phyloP scores from a whole-genome alignment of 2,113 vertebrate species.

The Carassius carassius region DNA sequence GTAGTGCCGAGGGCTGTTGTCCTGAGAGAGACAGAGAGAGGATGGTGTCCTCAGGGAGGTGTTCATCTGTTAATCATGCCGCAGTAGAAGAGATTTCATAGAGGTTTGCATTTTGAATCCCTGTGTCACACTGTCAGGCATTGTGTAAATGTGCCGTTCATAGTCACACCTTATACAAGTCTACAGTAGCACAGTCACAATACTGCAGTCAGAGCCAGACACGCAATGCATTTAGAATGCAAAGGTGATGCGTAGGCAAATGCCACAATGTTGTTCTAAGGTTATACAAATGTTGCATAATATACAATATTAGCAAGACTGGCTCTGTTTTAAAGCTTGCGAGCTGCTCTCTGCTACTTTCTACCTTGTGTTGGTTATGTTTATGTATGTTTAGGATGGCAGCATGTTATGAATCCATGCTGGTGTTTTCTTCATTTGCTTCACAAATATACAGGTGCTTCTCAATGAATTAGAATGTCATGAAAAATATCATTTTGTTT shows the following conservation, averaged over 20 bases:
- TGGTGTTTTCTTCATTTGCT: neutral
- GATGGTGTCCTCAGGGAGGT: neutral
- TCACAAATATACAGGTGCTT: too few relatives aligned
- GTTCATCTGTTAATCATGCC: constrained; percentile 1
- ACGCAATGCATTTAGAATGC: neutral
- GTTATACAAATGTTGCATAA: neutral
- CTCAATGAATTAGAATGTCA: too few relatives aligned
- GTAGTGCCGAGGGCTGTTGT: constrained; percentile 36
- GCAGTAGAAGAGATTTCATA: neutral
- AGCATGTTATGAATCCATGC: neutral
- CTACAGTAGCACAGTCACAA: neutral
- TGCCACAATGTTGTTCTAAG: neutral
- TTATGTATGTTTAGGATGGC: neutral
- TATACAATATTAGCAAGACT: neutral
- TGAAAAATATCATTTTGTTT: too few relatives aligned
- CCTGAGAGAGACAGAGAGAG: neutral
- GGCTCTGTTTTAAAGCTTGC: neutral
- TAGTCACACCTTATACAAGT: neutral
- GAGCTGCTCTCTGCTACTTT: neutral
- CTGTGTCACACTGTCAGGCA: neutral
- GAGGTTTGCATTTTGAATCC: neutral
- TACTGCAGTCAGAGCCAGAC: neutral
- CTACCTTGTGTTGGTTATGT: neutral
- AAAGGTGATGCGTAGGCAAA: neutral
- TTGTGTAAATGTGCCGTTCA: neutral